Conservation (phyloP, 2,888 invertebrate species). For the Eutolmus rufibarbis region DNA sequence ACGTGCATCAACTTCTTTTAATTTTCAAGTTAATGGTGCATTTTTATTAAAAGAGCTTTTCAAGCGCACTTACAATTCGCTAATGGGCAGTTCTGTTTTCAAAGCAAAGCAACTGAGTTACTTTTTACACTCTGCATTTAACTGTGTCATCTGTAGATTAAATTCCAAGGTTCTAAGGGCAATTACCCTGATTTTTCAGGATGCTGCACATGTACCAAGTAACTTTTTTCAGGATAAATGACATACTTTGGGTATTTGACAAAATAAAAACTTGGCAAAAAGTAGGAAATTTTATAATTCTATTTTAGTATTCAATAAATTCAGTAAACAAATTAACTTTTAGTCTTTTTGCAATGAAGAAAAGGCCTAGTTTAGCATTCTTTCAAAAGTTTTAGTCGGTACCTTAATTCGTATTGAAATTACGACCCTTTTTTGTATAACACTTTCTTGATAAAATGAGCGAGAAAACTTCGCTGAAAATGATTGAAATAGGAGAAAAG, state of each 20-base stretch:
- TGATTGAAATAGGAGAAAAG: neutral
- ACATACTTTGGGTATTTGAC: neutral
- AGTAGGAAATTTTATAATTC: neutral
- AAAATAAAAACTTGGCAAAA: neutral
- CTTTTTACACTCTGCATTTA: neutral
- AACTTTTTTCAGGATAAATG: neutral
- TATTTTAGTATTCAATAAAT: neutral
- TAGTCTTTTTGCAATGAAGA: neutral
- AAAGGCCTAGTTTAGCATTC: neutral
- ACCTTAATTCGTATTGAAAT: neutral
- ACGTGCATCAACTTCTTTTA: neutral
- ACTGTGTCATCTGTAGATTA: neutral
- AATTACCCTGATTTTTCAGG: neutral
- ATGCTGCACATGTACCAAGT: neutral
- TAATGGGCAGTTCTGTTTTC: neutral
- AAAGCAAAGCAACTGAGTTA: neutral
- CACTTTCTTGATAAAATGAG: neutral
- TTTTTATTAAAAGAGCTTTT: neutral
- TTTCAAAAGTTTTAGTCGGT: neutral
- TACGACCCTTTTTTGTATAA: neutral
- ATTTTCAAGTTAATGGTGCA: neutral
- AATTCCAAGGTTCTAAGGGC: neutral
- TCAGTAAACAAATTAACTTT: neutral
- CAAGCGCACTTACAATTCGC: neutral
- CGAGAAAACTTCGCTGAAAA: neutral